Conservation (phyloP, 2,888 invertebrate genomes). For the Odontothrips loti region DNA sequence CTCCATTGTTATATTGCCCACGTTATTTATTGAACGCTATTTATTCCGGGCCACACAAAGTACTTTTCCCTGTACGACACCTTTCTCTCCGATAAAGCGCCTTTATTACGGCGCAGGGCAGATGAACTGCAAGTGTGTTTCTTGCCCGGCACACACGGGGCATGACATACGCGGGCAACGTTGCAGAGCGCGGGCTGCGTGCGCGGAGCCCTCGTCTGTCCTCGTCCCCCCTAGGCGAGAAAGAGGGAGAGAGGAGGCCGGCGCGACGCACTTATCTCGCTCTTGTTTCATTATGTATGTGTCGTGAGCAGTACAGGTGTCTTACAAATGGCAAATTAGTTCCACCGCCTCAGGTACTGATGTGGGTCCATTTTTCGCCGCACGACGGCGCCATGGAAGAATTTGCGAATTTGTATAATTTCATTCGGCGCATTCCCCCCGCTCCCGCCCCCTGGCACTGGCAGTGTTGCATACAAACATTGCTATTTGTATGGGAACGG, state of each 20-base stretch:
- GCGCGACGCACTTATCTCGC: neutral
- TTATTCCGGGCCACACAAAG: neutral
- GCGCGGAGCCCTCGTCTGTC: neutral
- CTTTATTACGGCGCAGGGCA: neutral
- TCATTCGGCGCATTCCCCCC: too few species aligned
- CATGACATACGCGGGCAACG: neutral
- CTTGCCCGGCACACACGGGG: neutral
- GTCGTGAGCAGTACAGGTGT: neutral
- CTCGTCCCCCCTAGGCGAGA: neutral
- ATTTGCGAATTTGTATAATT: too few species aligned
- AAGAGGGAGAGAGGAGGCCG: neutral
- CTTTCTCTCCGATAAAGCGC: neutral
- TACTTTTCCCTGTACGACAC: slow-evolving; percentile 24
- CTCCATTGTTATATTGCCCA: too few species aligned
- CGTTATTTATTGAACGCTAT: too few species aligned
- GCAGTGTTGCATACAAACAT: too few species aligned
- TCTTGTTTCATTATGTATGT: slow-evolving; percentile 8
- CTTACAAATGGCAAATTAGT: slow-evolving; percentile 20
- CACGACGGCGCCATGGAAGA: too few species aligned
- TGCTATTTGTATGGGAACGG: too few species aligned
- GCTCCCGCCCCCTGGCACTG: too few species aligned
- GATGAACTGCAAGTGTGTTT: neutral
- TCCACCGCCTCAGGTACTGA: neutral
- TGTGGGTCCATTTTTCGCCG: neutral
- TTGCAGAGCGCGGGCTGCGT: neutral